Base-by-base conservation (phyloP, 2,797 vertebrate genomes). In the Apogon hyalosoma region DNA sequence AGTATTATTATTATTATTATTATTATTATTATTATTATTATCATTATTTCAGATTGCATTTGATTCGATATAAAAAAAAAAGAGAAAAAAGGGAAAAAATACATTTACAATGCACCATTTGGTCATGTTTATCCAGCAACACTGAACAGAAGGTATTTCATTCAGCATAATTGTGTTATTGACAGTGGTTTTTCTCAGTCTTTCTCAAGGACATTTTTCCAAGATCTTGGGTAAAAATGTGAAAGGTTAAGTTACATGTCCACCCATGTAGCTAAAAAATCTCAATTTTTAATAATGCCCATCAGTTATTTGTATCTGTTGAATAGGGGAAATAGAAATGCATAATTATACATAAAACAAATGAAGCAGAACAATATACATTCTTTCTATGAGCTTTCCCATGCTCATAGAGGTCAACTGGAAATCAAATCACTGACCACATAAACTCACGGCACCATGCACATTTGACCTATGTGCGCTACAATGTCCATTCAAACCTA, bases 401-500 rank as follows among this genome's bases (percentile, higher is more conserved):
- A 7, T n/a, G 46, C 13, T 6, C 16, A 48, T 52, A 61, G 51
- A 73, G 5, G 7, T 63, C 14, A 66, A 64, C 14, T 48, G 9
- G 21, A 14, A 70, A 58, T 64, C 43, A 73, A 57, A 51, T 9
- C 45, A 42, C 13, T 47, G 15, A 66, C 41, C 56, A 28, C 16
- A 21, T 56, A 18, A 18, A 16, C 48, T 19, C 33, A 10, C 51
- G n/a, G n/a, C 11, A 41, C 14, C 31, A 45, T 21, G 52, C 51
- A 42, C 18, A 24, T 52, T 63, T 62, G 38, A 59, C 56, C 62
- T 42, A 46, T 12, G 36, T 21, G 19, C 63, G 13, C 41, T 11
- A 19, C n/a, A 18, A 12, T 41, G 3, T 69, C 2, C 43, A 51
- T 61, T 69, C 16, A 64, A 63, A 66, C 38, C 47, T 58, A 68